These are phyloP conservation scores for Arrhopalites spinosus DNA, from an alignment of 2,888 invertebrate species.

Conservation along the genomic window DNA sequence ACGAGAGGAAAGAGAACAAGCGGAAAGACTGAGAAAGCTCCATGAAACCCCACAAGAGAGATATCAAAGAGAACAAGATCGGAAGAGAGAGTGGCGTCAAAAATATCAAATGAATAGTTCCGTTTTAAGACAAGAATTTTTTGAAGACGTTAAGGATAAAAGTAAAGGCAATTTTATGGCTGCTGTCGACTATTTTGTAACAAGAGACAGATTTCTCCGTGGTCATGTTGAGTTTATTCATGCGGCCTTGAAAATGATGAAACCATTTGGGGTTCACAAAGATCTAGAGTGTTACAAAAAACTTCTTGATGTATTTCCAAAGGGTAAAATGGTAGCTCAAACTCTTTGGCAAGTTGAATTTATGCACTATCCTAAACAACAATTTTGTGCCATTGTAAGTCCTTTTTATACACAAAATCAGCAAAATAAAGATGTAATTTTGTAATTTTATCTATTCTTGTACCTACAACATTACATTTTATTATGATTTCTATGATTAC, in stretches of 20 bases:
- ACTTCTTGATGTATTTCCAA: constrained; percentile 82
- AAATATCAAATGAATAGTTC: constrained; percentile 27
- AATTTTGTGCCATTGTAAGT: constrained; percentile 87
- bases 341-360: constrained; percentile 87
- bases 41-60: not conserved
- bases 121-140: constrained; percentile 48
- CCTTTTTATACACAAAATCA: constrained; percentile 88
- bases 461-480: too few species aligned
- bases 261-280: constrained; percentile 84
- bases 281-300: constrained; percentile 83
- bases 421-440: constrained; percentile 68
- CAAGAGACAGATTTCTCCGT: constrained; percentile 70
- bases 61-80: constrained; percentile 1
- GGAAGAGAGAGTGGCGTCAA: constrained; percentile 7
- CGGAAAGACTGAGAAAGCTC: not conserved
- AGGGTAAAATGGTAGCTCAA: constrained; percentile 82
- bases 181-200: constrained; percentile 75
- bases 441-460: not conserved
- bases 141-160: constrained; percentile 63
- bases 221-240: constrained; percentile 95
- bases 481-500: too few species aligned
- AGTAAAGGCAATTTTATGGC: constrained; percentile 72
- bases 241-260: constrained; percentile 84
- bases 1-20: not conserved
- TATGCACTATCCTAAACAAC: constrained; percentile 93